A percentile compares a stretch with the other conserved stretches of the same genome.
Evolutionary conservation across 2,888 invertebrate species (phyloP).

Genomic region (Pharmacophagus antenor): DNA sequence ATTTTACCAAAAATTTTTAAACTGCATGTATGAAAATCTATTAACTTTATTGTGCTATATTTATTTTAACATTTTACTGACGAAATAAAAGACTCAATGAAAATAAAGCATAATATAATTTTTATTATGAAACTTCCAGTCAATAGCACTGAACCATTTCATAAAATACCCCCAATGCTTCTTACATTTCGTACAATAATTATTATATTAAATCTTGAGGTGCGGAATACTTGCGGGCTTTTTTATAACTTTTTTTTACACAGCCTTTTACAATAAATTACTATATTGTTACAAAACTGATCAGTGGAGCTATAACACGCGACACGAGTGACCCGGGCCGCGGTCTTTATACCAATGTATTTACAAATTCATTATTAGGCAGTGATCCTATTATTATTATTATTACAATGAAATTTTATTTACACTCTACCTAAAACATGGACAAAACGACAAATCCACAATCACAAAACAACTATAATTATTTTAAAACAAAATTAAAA

Average conservation of each 20-base stretch:
- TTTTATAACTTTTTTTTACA: constrained; percentile 76
- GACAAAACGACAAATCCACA: constrained; percentile 31
- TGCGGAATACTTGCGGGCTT: constrained; percentile 64
- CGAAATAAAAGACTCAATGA: constrained; percentile 67
- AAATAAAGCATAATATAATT: constrained; percentile 81
- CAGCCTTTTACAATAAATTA: constrained; percentile 79
- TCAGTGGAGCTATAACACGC: constrained; percentile 71
- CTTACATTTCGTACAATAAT: constrained; percentile 71
- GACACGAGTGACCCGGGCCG: constrained; percentile 56
- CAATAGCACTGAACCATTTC: constrained; percentile 78
- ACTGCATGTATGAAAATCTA: neutral
- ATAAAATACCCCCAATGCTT: constrained; percentile 67
- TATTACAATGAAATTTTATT: constrained; percentile 33
- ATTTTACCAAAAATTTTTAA: neutral
- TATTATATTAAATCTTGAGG: constrained; percentile 60
- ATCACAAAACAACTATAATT: constrained; percentile 15
- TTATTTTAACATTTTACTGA: constrained; percentile 26
- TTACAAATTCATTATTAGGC: constrained; percentile 70
- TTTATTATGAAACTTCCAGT: constrained; percentile 79
- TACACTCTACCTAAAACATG: constrained; percentile 32
- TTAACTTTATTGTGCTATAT: neutral
- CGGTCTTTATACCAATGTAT: constrained; percentile 65
- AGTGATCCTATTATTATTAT: constrained; percentile 52
- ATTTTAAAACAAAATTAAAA: constrained; percentile 12
- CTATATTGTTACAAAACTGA: constrained; percentile 77